Evolutionary conservation across 2,113 vertebrate genomes (phyloP).

Genomic region (Thunnus maccoyii): DNA sequence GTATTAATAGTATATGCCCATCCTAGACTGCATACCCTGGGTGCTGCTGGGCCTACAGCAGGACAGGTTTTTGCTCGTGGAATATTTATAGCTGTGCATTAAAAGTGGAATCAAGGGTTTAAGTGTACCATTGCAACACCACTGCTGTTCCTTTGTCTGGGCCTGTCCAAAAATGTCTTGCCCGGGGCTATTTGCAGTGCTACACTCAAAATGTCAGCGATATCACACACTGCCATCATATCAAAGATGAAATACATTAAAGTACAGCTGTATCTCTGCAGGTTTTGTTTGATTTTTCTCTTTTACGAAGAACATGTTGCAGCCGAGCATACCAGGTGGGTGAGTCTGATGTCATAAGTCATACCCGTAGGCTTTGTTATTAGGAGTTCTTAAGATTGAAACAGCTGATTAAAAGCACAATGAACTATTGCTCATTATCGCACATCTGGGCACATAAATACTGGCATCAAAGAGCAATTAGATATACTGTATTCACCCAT

Average conservation of each 20-base stretch:
- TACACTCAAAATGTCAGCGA: constrained; percentile 63
- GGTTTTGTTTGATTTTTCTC: constrained; percentile 31
- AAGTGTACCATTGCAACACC: constrained; percentile 82
- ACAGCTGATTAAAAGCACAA: not conserved
- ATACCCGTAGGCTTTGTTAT: constrained; percentile 22
- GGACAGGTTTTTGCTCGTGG: constrained; percentile 82
- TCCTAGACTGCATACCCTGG: constrained; percentile 71
- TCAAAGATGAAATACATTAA: constrained; percentile 53
- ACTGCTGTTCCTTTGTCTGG: constrained; percentile 82
- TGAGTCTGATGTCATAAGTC: constrained; percentile 28
- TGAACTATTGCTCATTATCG: not conserved
- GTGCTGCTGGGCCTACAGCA: constrained; percentile 71
- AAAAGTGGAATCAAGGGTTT: constrained; percentile 85
- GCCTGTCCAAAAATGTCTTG: constrained; percentile 86
- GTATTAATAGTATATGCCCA: constrained; percentile 80
- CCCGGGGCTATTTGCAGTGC: constrained; percentile 78
- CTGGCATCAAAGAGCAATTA: not conserved
- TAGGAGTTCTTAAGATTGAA: not conserved
- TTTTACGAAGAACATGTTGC: not conserved
- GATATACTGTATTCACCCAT: not conserved
- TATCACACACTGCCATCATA: constrained; percentile 72
- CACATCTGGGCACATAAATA: not conserved
- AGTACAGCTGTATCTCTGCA: constrained; percentile 52
- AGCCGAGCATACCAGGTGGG: constrained; percentile 17
- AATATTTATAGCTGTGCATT: constrained; percentile 88